phyloP scores from a whole-genome alignment of 2,888 invertebrate genomes.

The Choristoneura rosaceana region DNA sequence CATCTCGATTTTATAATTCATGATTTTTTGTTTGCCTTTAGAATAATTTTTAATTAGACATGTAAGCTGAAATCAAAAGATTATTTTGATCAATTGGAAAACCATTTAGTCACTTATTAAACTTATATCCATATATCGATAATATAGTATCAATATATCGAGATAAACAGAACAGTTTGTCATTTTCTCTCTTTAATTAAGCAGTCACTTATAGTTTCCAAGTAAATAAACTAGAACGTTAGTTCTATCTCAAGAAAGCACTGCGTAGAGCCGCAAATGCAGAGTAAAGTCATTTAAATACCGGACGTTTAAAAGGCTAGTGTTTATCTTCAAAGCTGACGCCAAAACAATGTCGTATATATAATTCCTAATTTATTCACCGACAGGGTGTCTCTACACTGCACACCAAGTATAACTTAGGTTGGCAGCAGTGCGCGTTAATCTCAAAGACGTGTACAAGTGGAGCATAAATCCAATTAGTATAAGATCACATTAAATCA shows the following conservation, averaged over 20 bases:
- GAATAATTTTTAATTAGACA: too few relatives aligned
- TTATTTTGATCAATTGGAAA: not conserved
- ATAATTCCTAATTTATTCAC: constrained; percentile 71
- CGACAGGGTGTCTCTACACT: constrained; percentile 58
- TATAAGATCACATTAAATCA: constrained; percentile 81
- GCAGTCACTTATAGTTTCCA: not conserved
- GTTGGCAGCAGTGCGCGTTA: constrained; percentile 58
- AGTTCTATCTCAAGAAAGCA: constrained; percentile 17
- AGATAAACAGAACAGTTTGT: not conserved
- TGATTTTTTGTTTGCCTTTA: not conserved
- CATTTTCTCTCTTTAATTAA: not conserved
- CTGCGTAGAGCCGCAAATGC: constrained; percentile 24
- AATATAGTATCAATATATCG: not conserved
- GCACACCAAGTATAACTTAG: constrained; percentile 54
- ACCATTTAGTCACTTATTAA: not conserved
- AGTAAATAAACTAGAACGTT: constrained; percentile 15
- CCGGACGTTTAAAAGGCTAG: constrained; percentile 51
- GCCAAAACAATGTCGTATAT: constrained; percentile 61
- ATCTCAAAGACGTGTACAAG: constrained; percentile 68
- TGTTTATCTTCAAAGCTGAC: constrained; percentile 61
- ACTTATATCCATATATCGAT: too few relatives aligned
- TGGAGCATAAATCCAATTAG: constrained; percentile 79
- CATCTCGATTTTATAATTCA: not conserved
- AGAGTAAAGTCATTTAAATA: constrained; percentile 35
- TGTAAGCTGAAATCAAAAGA: not conserved